Evolutionary conservation across 2,113 vertebrate genomes (phyloP).

Genomic region (Calonectris borealis): DNA sequence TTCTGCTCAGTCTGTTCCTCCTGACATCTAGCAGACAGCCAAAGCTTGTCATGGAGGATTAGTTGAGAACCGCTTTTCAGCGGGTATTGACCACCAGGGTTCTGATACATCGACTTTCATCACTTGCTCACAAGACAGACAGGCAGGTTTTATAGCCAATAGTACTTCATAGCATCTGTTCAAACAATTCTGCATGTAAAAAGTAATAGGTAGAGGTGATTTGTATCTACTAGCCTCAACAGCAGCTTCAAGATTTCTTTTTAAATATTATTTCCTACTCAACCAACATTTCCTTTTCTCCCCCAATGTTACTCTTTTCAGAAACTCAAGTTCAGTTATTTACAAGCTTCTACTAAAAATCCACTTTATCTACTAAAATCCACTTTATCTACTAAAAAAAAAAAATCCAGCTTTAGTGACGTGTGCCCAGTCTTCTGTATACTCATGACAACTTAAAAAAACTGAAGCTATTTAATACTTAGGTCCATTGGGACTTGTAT

Average conservation of each 20-base stretch:
- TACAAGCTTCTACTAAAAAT: constrained; percentile 20
- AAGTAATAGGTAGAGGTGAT: not conserved
- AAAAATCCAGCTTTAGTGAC: not conserved
- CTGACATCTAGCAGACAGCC: not conserved
- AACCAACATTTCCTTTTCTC: not conserved
- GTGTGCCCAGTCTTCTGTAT: not conserved
- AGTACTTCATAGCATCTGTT: not conserved
- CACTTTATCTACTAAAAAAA: not conserved
- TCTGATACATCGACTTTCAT: not conserved
- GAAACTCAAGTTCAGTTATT: not conserved
- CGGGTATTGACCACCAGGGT: not conserved
- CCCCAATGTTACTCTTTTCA: not conserved
- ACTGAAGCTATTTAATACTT: constrained; percentile 24
- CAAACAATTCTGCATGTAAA: not conserved
- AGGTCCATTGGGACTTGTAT: not conserved
- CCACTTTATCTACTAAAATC: constrained; percentile 27
- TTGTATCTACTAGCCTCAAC: not conserved
- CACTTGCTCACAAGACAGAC: not conserved
- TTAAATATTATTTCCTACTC: not conserved
- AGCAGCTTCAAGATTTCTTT: not conserved
- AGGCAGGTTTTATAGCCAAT: not conserved
- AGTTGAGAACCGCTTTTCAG: not conserved
- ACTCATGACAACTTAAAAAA: not conserved
- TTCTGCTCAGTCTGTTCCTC: not conserved
- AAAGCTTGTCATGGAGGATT: not conserved